Evolutionary conservation across 2,888 invertebrate species (phyloP).

Genomic region (Harmothoe impar): DNA sequence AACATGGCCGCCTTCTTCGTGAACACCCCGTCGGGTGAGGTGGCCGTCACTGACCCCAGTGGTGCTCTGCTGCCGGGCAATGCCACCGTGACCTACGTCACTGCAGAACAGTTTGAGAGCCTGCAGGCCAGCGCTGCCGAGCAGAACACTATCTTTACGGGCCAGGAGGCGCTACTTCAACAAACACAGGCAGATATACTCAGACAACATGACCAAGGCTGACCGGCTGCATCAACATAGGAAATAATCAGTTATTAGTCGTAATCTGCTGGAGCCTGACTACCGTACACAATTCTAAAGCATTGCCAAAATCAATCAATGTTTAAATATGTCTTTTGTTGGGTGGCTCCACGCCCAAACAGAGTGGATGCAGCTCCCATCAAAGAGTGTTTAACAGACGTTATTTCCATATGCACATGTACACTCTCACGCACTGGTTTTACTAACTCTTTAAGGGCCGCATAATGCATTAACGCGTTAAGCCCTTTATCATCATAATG

Average conservation of each 20-base stretch:
- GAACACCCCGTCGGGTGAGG: conserved; percentile 34
- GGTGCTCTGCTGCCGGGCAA: background rate
- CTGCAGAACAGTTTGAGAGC: conserved; percentile 57
- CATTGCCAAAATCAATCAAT: no score
- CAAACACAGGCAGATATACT: conserved; percentile 16
- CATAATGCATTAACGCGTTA: no score
- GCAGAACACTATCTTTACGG: background rate
- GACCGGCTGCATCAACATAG: background rate
- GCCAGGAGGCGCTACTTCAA: background rate
- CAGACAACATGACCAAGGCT: conserved; percentile 41
- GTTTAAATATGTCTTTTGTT: no score
- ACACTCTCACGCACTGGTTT: no score
- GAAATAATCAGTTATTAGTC: background rate
- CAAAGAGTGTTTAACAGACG: no score
- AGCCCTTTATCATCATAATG: no score
- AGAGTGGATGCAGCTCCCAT: no score
- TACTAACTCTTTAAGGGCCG: no score
- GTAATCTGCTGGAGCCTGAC: no score
- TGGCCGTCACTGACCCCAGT: background rate
- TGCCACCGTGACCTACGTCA: conserved; percentile 32
- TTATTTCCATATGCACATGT: no score
- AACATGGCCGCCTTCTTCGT: conserved; percentile 54
- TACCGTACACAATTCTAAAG: no score
- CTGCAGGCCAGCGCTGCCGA: conserved; percentile 46
- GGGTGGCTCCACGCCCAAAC: no score